Conservation (phyloP, 2,888 invertebrate species). For the Parnassius apollo region DNA sequence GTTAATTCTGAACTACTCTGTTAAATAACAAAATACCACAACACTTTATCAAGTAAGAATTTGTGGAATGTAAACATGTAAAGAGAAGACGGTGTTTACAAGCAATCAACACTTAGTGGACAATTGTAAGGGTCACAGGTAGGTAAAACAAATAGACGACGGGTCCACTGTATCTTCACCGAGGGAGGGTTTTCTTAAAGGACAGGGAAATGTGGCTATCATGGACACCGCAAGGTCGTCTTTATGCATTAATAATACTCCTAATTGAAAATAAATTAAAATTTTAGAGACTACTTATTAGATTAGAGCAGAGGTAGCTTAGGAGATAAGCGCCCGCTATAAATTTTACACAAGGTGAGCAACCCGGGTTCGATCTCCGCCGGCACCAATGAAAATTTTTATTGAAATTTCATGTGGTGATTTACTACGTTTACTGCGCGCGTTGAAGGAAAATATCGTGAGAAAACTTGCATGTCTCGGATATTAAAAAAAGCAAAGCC, state of each 20-base stretch:
- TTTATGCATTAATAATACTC: conserved; percentile 74
- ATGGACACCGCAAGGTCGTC: conserved; percentile 64
- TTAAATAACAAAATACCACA: conserved; percentile 6
- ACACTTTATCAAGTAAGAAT: conserved; percentile 35
- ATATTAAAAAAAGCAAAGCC: no score
- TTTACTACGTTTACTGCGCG: no score
- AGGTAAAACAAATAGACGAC: conserved; percentile 75
- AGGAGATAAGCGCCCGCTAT: no score
- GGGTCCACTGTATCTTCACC: conserved; percentile 56
- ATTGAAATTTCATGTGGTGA: no score
- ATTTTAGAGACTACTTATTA: conserved; percentile 54
- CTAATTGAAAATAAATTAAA: conserved; percentile 74
- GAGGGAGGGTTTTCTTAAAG: conserved; percentile 71
- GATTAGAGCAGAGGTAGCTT: conserved; percentile 33
- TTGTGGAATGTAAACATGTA: conserved; percentile 49
- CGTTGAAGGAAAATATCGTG: no score
- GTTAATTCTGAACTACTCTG: conserved; percentile 5
- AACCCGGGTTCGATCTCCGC: no score
- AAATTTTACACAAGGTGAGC: no score
- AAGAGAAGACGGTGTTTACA: conserved; percentile 70
- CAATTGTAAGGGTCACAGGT: conserved; percentile 71
- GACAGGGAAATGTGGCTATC: conserved; percentile 65
- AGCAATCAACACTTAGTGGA: conserved; percentile 78
- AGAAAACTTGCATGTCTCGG: no score
- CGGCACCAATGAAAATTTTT: no score